These are phyloP conservation scores for Cyprinus carpio DNA, from an alignment of 2,113 vertebrate genomes.

Conservation along the genomic window DNA sequence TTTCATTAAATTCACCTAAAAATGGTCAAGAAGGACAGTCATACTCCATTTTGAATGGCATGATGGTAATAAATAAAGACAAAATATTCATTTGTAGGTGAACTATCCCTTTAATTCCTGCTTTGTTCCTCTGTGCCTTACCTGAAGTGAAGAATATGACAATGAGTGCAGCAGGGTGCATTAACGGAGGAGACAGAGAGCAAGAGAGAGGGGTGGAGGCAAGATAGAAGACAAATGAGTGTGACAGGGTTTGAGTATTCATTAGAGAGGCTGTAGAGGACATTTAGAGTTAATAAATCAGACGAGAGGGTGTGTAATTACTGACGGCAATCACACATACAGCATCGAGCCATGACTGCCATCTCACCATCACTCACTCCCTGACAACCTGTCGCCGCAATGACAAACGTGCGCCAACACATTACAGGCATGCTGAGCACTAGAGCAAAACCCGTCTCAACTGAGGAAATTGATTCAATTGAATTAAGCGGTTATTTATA, in stretches of 20 bases:
- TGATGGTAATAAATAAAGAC: neutral
- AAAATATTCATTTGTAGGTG: neutral
- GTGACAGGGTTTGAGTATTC: conserved; percentile 34
- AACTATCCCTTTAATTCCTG: conserved; percentile 3
- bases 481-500: conserved; percentile 17
- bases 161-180: neutral
- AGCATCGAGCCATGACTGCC: neutral
- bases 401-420: conserved; percentile 26
- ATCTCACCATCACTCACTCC: conserved; percentile 39
- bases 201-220: neutral
- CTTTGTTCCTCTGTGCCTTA: neutral
- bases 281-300: conserved; percentile 41
- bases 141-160: conserved; percentile 5
- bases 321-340: conserved; percentile 40
- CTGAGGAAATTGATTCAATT: conserved; percentile 18
- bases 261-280: conserved; percentile 34
- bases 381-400: conserved; percentile 36
- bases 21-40: neutral
- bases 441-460: neutral
- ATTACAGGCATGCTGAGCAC: conserved; percentile 8
- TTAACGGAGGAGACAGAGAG: neutral
- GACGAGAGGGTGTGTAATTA: conserved; percentile 39
- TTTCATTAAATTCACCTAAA: neutral
- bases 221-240: neutral
- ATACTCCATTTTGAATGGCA: neutral